phyloP scores from a whole-genome alignment of 2,113 vertebrate species.

The Aldabrachelys gigantea region DNA sequence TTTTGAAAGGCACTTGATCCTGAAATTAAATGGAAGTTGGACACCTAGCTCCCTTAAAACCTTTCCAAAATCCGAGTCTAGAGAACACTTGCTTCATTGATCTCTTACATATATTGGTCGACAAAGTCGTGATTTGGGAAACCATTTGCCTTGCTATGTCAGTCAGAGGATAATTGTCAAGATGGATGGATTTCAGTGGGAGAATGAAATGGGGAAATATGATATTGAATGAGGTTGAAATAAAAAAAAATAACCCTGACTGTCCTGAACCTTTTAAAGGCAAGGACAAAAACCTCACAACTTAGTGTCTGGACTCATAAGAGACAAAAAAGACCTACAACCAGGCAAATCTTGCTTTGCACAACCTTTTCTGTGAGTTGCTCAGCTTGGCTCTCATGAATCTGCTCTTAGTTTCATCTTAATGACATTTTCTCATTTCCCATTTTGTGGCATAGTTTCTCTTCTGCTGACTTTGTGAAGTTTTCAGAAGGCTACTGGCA shows the following conservation, averaged over 20 bases:
- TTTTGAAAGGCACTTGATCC: neutral
- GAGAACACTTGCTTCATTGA: neutral
- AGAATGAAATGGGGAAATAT: neutral
- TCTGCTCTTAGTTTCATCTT: neutral
- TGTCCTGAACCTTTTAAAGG: neutral
- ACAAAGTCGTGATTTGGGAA: neutral
- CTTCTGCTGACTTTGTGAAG: neutral
- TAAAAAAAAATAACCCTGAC: neutral
- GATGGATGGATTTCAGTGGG: neutral
- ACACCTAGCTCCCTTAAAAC: neutral
- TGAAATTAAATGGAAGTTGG: neutral
- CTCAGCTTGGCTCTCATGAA: neutral
- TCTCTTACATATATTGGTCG: neutral
- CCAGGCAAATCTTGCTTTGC: neutral
- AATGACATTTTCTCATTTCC: neutral
- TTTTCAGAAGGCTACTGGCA: neutral
- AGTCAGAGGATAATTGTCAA: rapidly evolving
- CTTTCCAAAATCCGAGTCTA: rapidly evolving
- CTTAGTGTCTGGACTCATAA: neutral
- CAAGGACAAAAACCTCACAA: neutral
- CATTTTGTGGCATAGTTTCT: rapidly evolving
- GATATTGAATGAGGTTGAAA: neutral
- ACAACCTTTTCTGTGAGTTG: neutral
- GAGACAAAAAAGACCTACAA: neutral
- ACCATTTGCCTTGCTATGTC: neutral